Base-by-base conservation (phyloP, 2,888 invertebrate genomes). In the Phyto melanocephala region DNA sequence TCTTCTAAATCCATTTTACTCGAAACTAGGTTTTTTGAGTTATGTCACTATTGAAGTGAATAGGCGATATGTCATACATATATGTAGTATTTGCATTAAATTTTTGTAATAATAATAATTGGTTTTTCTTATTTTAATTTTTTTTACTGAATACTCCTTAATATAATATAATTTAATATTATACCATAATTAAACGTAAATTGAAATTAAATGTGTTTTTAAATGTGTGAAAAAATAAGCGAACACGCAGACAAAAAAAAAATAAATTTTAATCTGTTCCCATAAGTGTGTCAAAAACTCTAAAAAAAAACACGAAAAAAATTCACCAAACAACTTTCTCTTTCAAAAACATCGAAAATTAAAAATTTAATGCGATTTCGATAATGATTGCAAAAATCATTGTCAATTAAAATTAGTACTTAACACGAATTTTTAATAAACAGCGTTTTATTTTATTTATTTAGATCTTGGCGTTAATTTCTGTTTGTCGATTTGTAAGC, bases 291-390 rank as follows among this genome's bases (percentile, higher is more conserved):
- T 33, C n/a, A 22, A 60, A 24, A 33, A 71, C 11, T 5, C 7
- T 28, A 28, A 47, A 17, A 47, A 71, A 1, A 60, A 3, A 68
- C 11, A 62, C 28, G 17, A 62, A 62, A 1, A 58, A 71, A 33
- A 72, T 28, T 15, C 3, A 47, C 10, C 37, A 54, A 68, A 28
- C 4, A 79, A 82, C 82, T 82, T 82, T 82, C 82, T 74, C 79
- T 75, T 82, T 82, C 82, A 78, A 60, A 74, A 28, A 24, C 20
- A 37, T 45, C 56, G 17, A 65, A 74, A 42, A 45, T 17, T 17
- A 45, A 50, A 50, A 37, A 47, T 20, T 63, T 42, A 35, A 10
- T 56, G 35, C 10, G 11, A 40, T 56, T n/a, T n/a, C n/a, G n/a
- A n/a, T n/a, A n/a, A n/a, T n/a, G n/a, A n/a, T n/a, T n/a, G 37